Evolutionary conservation across 2,888 invertebrate genomes (phyloP), one percentile per base, ranked within the genome.

Genomic region (Hypsopygia costalis): DNA sequence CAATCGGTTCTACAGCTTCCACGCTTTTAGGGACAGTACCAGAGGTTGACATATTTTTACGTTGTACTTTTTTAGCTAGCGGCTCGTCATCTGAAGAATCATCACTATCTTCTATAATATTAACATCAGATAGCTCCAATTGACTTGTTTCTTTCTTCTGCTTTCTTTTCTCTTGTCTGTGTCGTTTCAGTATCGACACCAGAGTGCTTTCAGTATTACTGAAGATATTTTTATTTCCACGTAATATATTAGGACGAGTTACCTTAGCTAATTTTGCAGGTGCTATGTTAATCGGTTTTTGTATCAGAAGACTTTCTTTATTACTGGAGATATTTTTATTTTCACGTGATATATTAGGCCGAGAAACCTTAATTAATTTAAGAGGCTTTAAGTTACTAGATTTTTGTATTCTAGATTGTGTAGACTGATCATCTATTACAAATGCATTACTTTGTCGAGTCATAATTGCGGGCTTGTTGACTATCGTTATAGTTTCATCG

Each of bases 1-100:
- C 7, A 6, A 10, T 9, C 10, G 21, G 22, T 36, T n/a, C 12
- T 6, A 16, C 36, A 11, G 29, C 29, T 12, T 41, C 33, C 6
- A 34, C 36, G 22, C 39, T 36, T 33, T 1, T 9, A 1, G 8
- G 2, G 2, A 9, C n/a, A 11, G 21, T 3, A 1, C 38, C 41
- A 12, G 21, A 6, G 5, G 16, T 11, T 8, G 22, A 12, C 34
- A 34, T 8, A 1, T 27, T 16, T 47, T 51, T 58, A 29, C 72
- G 69, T 49, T 66, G 76, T 3, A 59, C 69, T 51, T 66, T 70
- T 29, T 66, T 65, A 1, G 81, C 68, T 12, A 86, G 46, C 0
- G 86, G 83, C 47, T 87, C 87, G 16, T 86, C 81, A 35, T 86
- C 85, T 1, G 81, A 81, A 0, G 76, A 71, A 34, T 72, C 69